Evolutionary conservation across 2,113 vertebrate genomes (phyloP), one percentile per base, ranked within the genome.

Genomic region (human): DNA sequence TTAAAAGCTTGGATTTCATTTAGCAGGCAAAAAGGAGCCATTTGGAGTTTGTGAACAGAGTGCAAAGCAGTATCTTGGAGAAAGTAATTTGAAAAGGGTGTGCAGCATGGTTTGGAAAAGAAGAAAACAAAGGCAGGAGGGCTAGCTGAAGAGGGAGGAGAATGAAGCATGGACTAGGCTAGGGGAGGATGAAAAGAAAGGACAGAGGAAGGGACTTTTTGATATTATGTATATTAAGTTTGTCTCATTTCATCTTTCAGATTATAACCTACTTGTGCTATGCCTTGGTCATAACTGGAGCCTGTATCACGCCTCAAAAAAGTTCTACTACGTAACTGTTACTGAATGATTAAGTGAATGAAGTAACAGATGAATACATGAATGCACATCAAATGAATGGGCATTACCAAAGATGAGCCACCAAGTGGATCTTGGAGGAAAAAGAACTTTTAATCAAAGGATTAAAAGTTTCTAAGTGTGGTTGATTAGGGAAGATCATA

Each of bases 1-100:
- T 90, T 57, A 30, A 88, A 86, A 97, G 73, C 55, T 89, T 94
- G 68, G 45, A 96, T 68, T 95, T 96, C 45, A 75, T 83, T 96
- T 78, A 64, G n/a, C 48, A 91, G 52, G 27, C 50, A 66, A 90
- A 91, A 93, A 50, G 14, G 40, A 89, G 59, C 23, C 73, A 79
- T 82, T 93, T 81, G 35, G 61, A 83, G 20, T 89, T 86, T 96
- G 55, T 93, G 64, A 89, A 70, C 22, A 93, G 48, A 78, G 79
- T 84, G 57, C 93, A 89, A 87, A 89, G 52, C 43, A 89, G 16
- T 59, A 72, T 72, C 76, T 93, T 92, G 57, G 66, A 86, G 52
- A 93, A 93, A 86, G 59, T 78, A 76, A 89, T 59, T 94, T 95
- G 57, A 72, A 95, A 95, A 93, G 64, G 6, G 86, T 40, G 8